A percentile compares a stretch with the other conserved stretches of the same genome.
Conservation (phyloP, 2,888 invertebrate genomes). For the Melieria crassipennis region DNA sequence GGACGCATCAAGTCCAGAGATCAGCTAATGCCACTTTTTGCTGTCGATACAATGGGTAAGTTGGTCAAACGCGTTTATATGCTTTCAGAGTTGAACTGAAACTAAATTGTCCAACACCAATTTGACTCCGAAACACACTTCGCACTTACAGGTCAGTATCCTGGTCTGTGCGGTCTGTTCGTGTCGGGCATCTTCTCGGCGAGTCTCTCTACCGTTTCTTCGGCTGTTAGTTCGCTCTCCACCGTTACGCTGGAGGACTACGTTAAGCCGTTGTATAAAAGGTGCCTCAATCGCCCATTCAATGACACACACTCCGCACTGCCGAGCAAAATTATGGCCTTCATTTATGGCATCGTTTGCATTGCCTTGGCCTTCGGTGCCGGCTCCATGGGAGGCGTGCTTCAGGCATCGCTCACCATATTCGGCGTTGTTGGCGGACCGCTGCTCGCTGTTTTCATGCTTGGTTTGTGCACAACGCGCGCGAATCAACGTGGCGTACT, state of each 20-base stretch:
- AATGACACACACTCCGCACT: constrained; percentile 67
- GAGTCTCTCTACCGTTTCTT: constrained; percentile 89
- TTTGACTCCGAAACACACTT: background rate
- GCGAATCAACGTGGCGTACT: constrained; percentile 81
- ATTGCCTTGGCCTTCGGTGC: constrained; percentile 85
- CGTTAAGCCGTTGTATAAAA: constrained; percentile 70
- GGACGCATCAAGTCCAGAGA: constrained; percentile 74
- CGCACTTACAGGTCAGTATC: constrained; percentile 66
- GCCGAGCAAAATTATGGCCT: constrained; percentile 76
- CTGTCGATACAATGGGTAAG: constrained; percentile 77
- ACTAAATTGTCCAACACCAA: background rate
- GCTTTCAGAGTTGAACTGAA: too few relatives aligned
- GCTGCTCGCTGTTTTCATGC: constrained; percentile 81
- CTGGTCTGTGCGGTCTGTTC: constrained; percentile 89
- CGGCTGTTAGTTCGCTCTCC: constrained; percentile 88
- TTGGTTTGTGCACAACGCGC: constrained; percentile 82
- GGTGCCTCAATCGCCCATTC: constrained; percentile 64
- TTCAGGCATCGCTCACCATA: constrained; percentile 85
- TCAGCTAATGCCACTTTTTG: constrained; percentile 83
- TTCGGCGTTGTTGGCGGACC: constrained; percentile 91
- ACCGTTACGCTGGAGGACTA: constrained; percentile 92
- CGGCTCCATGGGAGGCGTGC: constrained; percentile 81
- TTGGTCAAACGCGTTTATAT: too few relatives aligned
- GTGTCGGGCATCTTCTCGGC: constrained; percentile 93
- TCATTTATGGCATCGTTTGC: constrained; percentile 79